Evolutionary conservation across 2,113 vertebrate species (phyloP).

Genomic region (Anhinga rufa): DNA sequence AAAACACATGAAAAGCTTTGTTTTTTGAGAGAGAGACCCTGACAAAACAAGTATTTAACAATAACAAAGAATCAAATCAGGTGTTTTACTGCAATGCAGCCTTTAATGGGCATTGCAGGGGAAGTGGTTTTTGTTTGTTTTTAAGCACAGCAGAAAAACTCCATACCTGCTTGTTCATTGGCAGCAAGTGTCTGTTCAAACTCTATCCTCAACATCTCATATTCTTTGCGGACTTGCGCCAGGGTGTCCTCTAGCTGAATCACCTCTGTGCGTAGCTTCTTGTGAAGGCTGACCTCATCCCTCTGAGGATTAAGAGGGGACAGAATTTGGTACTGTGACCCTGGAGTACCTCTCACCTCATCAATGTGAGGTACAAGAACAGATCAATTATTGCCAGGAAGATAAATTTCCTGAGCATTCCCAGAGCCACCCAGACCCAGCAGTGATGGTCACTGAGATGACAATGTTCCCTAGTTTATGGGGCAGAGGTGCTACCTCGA

Average conservation of each 20-base stretch:
- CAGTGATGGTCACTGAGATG: fast-evolving
- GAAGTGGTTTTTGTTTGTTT: not conserved
- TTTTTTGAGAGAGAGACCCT: not conserved
- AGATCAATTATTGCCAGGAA: not conserved
- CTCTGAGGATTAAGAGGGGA: conserved; percentile 72
- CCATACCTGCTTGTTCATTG: conserved; percentile 94
- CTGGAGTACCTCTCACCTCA: not conserved
- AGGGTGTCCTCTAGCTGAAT: conserved; percentile 97
- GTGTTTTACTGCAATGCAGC: not conserved
- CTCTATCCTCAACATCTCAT: conserved; percentile 97
- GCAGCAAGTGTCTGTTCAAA: conserved; percentile 97
- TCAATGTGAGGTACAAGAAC: not conserved
- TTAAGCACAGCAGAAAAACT: not conserved
- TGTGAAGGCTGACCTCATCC: conserved; percentile 93
- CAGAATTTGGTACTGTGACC: not conserved
- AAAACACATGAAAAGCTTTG: not conserved
- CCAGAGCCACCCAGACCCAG: not conserved
- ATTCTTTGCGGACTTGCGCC: conserved; percentile 96
- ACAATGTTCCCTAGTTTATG: not conserved
- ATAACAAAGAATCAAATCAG: not conserved
- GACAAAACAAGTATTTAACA: not conserved
- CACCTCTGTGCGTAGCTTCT: conserved; percentile 94
- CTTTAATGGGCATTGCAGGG: no score
- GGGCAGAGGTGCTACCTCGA: conserved; percentile 75
- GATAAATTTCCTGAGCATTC: not conserved